Evolutionary conservation across 1,140 invertebrate species (phyloP), one percentile per base, ranked within the genome.

Genomic region (Drosophila parabipectinata): DNA sequence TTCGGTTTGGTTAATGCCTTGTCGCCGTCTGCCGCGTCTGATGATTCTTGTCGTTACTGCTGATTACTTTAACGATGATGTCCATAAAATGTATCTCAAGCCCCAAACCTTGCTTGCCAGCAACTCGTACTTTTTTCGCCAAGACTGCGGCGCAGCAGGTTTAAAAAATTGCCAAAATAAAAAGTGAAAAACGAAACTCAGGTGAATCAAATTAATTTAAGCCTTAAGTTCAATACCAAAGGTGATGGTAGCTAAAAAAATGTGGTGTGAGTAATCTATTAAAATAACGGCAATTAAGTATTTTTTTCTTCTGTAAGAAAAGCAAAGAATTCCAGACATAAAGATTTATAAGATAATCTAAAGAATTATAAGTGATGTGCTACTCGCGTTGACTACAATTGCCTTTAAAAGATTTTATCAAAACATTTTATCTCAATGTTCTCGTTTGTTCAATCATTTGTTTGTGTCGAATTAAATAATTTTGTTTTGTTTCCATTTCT

Each of bases 21-120:
- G 77, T 52, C 78, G 51, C 26, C 50, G 61, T 54, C 72, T 69
- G 68, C 58, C 58, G 58, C 58, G 21, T 61, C 61, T 72, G 73
- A 74, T 84, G 78, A 81, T 84, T 84, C 77, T 84, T 74, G 81
- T 62, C 72, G 77, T 87, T 84, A 85, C 73, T 74, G 77, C 79
- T 85, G 82, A 82, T 87, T 87, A 87, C 78, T 87, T 87, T 87
- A 87, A 87, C 78, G 82, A 82, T 72, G 78, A 88, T 82, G 83
- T 76, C 69, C 82, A 85, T 87, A 85, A 85, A 85, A 87, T 81
- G 81, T 77, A 67, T 85, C 62, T 77, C 81, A 54, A 66, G 50
- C 44, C 61, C 41, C 59, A 48, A 69, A 58, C 63, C 75, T 53
- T 39, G 50, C 78, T 55, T 18, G 41, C 41, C 39, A 44, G n/a